Base-by-base conservation (phyloP, 2,888 invertebrate species). In the Blera fallax region DNA sequence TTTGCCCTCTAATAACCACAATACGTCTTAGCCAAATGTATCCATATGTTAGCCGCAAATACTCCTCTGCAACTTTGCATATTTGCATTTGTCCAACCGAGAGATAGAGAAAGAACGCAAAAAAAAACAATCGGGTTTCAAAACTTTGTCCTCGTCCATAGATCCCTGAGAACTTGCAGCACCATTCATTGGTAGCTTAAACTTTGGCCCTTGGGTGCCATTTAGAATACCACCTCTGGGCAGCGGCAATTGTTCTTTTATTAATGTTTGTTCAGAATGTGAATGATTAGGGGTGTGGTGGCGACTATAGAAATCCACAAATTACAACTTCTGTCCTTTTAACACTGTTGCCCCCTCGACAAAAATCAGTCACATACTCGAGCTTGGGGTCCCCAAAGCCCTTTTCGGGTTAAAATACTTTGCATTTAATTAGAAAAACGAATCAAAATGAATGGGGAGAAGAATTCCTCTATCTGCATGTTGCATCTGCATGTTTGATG, bases 251-350 rank as follows among this genome's bases (percentile, higher is more conserved):
- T 84, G 84, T 80, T 84, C 84, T 80, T 84, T 84, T 84, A 84
- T 84, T 84, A 84, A 84, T 80, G 84, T 65, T 80, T 74, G 74
- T 70, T 70, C 65, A 80, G 70, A 84, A 74, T 76, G 84, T 84
- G 80, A 84, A 80, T 70, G 74, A 80, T 80, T 80, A 14, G 70
- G 34, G 50, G 32, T 10, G 32, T 7, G 18, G 14, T 24, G 27
- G 2, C 14, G 10, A 37, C 48, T 48, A 37, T 70, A 34, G 43
- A 78, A 83, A 32, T 32, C 64, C 80, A 64, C 69, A 80, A 84
- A 84, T 84, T 84, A 84, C 84, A 74, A 80, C 80, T 80, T 72
- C 58, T 80, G 74, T 74, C 74, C 80, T 62, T 34, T 54, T 69
- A 62, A 52, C 73, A 37, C 40, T 40, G 50, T 73, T 52, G 40